Conservation (phyloP, 2,888 invertebrate species). For the Tetranychus piercei region DNA sequence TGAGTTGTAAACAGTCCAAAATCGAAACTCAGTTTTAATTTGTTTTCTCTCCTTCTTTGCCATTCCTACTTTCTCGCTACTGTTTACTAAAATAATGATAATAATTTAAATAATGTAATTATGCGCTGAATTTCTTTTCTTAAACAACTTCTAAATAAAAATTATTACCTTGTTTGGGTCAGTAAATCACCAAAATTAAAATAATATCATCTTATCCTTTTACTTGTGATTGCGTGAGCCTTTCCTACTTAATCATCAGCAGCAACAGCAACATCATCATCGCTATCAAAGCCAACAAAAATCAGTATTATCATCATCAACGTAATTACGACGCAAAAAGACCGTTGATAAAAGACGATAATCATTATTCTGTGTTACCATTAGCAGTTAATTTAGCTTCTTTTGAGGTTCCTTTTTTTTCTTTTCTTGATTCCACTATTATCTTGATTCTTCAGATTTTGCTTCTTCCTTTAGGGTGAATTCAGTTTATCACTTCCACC, state of each 20-base stretch:
- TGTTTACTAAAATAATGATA: no score
- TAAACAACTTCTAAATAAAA: neutral
- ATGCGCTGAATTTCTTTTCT: no score
- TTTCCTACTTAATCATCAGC: neutral
- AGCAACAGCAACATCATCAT: neutral
- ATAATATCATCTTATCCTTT: neutral
- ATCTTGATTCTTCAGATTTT: no score
- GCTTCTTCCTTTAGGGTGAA: no score
- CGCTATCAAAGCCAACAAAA: neutral
- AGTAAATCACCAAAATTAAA: neutral
- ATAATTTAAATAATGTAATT: no score
- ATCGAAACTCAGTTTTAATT: no score
- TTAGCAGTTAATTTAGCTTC: neutral
- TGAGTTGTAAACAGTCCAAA: no score
- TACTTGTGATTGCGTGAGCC: neutral
- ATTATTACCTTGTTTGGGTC: neutral
- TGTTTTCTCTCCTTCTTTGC: no score
- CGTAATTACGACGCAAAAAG: neutral
- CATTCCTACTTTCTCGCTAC: no score
- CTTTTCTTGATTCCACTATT: neutral
- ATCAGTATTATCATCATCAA: neutral
- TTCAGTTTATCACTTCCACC: no score
- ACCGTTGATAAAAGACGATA: neutral
- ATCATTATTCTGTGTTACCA: neutral
- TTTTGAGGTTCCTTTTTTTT: neutral